phyloP scores from a whole-genome alignment of 1,140 invertebrate genomes.

The Drosophila ercepeae region DNA sequence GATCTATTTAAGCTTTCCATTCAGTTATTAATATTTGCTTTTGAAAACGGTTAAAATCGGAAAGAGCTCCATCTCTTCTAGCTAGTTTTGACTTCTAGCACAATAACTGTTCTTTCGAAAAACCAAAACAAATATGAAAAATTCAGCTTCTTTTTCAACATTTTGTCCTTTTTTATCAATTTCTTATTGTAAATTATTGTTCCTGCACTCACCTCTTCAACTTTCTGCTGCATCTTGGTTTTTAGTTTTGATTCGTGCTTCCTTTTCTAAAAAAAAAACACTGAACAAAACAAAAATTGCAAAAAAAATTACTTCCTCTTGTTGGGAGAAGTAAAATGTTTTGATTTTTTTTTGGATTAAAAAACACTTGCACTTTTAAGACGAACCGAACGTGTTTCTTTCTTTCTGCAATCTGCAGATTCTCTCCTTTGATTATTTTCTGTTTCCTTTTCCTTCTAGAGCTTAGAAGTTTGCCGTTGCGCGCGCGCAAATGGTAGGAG shows the following conservation, averaged over 20 bases:
- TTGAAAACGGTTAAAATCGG: background rate
- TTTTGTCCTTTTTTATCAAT: background rate
- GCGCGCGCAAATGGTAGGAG: constrained; percentile 36
- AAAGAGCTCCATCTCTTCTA: no score
- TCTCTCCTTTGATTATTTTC: constrained; percentile 1
- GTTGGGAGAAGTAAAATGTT: background rate
- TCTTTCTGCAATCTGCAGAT: background rate
- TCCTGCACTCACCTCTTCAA: constrained; percentile 65
- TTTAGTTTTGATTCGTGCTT: constrained; percentile 10
- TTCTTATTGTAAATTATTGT: background rate
- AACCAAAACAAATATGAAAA: background rate
- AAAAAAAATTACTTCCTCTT: constrained; percentile 27
- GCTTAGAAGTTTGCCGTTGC: constrained; percentile 6
- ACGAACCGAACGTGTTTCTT: background rate
- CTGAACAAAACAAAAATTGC: constrained; percentile 36
- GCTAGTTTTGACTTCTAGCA: background rate
- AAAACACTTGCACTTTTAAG: constrained; percentile 46
- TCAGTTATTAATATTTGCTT: background rate
- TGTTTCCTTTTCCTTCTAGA: constrained; percentile 2
- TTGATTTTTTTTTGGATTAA: no score
- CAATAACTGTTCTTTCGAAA: background rate
- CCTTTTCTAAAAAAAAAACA: constrained; percentile 29
- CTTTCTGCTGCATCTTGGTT: constrained; percentile 67
- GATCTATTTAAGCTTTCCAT: background rate
- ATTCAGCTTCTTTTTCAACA: background rate